Evolutionary conservation across 2,888 invertebrate genomes (phyloP), one percentile per base, ranked within the genome.

Genomic region (Seira sanloemensis): DNA sequence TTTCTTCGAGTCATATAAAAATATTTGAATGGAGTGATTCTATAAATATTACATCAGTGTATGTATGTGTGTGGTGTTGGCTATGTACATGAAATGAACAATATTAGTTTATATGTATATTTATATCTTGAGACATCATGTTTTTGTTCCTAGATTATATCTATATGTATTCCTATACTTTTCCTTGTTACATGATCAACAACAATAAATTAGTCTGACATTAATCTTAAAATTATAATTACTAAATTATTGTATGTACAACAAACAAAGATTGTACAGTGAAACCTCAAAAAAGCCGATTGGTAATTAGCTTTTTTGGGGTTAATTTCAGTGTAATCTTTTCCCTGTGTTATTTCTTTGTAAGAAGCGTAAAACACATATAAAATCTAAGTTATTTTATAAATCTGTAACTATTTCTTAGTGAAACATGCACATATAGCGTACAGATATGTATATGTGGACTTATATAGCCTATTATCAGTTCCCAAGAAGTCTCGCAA

Each of bases 151-250:
- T 7, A 37, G 4, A 37, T 37, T 37, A 37, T 37, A n/a, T n/a
- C n/a, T n/a, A n/a, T n/a, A n/a, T n/a, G n/a, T n/a, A n/a, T n/a
- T n/a, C n/a, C n/a, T n/a, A n/a, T n/a, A n/a, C n/a, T n/a, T 12
- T 12, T 37, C 37, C 37, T 37, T 37, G 37, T 37, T 37, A 37
- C 37, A 50, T 50, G 50, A 50, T 50, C n/a, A 50, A 50, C 50
- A 50, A 50, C 50, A 50, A 50, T 50, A 50, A 50, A 50, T 50
- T 50, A 50, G 50, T 50, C 50, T 50, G 50, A 50, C 50, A 50
- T 50, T 50, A 50, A 50, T 50, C 50, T 50, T 50, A 50, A 50
- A 50, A 50, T 50, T 50, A 50, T 50, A 18, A 50, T 50, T 50
- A 50, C n/a, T 50, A 50, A 50, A 50, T 7, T 50, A n/a, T 50